Evolutionary conservation across 2,888 invertebrate species (phyloP), one percentile per base, ranked within the genome.

Genomic region (Holacanthella duospinosa): DNA sequence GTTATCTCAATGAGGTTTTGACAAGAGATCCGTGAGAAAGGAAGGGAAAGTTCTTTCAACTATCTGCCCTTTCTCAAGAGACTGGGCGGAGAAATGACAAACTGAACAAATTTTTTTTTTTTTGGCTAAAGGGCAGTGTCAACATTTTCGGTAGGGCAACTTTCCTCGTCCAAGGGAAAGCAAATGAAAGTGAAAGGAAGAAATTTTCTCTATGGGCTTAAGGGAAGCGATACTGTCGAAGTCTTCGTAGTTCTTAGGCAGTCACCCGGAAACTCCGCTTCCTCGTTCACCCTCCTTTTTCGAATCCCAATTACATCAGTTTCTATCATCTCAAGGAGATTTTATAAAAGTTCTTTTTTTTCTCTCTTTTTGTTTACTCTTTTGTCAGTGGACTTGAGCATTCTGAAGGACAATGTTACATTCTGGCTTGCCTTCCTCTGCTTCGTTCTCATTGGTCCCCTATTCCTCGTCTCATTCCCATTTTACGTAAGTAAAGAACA

Each of bases 391-490:
- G 77, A 78, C 68, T 62, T 76, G 3, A 66, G 72, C 2, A 74
- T 82, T 48, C 77, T 85, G 60, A 77, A 80, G 66, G 77, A 77
- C 26, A 80, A 84, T 68, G 71, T 81, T 2, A 83, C 83, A 71
- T 89, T 84, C 76, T 87, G 87, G 85, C 73, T 80, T 1, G 73
- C 83, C 12, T 86, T 86, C 74, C 64, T 79, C 0, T 75, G 80
- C 53, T 77, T 83, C 24, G 78, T 81, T 67, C 64, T 84, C 0
- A 60, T 82, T 9, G 75, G 82, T 1, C 77, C 82, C 0, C 69
- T 84, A 2, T 56, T 81, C 2, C 75, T 84, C 1, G 76, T 82
- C 0, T 76, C 80, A 0, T 77, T 81, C 59, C 80, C 82, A 0
- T 78, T 80, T 68, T 74, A 79, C 71, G 78, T 78, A 74, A 74